Evolutionary conservation across 2,797 vertebrate species (phyloP), one percentile per base, ranked within the genome.

Genomic region (Knipowitschia caucasica): DNA sequence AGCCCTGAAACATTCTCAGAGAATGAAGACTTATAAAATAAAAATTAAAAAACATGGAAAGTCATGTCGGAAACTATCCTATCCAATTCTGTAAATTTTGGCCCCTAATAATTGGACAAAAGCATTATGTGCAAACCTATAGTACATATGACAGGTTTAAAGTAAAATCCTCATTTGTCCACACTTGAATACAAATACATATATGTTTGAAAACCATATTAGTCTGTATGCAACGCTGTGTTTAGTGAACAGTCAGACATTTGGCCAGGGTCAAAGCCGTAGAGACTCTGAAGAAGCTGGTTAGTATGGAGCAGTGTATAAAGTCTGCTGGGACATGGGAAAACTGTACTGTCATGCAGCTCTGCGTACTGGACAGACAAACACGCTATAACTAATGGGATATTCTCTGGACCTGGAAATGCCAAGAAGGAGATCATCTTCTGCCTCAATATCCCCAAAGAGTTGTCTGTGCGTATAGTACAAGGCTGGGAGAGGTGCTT

Each of bases 181-280:
- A 30, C 27, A 30, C 27, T 10, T n/a, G n/a, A n/a, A n/a, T n/a
- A n/a, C n/a, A n/a, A n/a, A n/a, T n/a, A n/a, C 21, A 4, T 24
- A 24, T 5, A 24, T 7, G 2, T 23, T 55, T 50, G 43, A 42
- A 47, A 17, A 35, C 38, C 40, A 23, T 50, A 51, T 78, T 77
- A 64, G 78, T 86, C 69, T 67, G 33, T 55, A 80, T 86, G 83
- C 78, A n/a, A 62, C 71, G 8, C 60, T 81, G 75, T 83, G 80
- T 85, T 87, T 86, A 86, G 83, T 42, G 56, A 62, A 69, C 81
- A 80, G 75, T 53, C 35, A 86, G 84, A 80, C 78, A 83, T 79
- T 84, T 81, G 68, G 86, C 80, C 0, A 10, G 69, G 83, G 85
- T 86, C 83, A 84, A 66, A 75, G 65, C 80, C 73, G 62, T 5